These are phyloP conservation scores for Nasonovia ribisnigri DNA, from an alignment of 2,888 invertebrate genomes.

Conservation along the genomic window DNA sequence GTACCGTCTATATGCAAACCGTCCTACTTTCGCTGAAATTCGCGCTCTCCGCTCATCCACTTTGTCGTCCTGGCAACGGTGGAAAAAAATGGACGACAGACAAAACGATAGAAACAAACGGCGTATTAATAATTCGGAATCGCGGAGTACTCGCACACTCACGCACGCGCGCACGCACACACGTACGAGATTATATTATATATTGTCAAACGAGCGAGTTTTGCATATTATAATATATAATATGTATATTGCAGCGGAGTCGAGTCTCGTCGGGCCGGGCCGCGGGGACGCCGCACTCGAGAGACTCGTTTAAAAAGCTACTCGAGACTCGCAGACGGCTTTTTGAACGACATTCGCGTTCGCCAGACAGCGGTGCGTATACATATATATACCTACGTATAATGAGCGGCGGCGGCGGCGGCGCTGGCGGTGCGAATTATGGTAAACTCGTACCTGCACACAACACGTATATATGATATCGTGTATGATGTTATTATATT, in stretches of 20 bases:
- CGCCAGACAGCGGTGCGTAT: neutral
- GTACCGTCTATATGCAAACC: neutral
- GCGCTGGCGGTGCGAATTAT: neutral
- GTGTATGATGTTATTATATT: neutral
- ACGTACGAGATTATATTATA: neutral
- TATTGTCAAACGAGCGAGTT: neutral
- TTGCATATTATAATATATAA: neutral
- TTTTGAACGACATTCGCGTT: conserved; percentile 41
- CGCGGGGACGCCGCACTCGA: neutral
- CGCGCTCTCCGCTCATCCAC: neutral
- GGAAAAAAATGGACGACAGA: conserved; percentile 32
- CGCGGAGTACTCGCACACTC: neutral
- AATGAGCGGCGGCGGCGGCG: conserved; percentile 8
- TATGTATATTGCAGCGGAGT: neutral
- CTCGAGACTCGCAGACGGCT: conserved; percentile 56
- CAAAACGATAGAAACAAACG: neutral
- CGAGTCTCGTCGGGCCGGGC: neutral
- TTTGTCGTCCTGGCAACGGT: neutral
- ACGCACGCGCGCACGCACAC: neutral
- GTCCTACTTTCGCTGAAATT: neutral
- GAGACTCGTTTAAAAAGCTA: conserved; percentile 48
- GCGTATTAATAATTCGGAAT: conserved; percentile 3
- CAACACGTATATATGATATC: neutral
- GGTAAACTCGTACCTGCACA: neutral
- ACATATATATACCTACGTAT: neutral